phyloP scores from a whole-genome alignment of 2,113 vertebrate genomes.

The Fregata magnificens region DNA sequence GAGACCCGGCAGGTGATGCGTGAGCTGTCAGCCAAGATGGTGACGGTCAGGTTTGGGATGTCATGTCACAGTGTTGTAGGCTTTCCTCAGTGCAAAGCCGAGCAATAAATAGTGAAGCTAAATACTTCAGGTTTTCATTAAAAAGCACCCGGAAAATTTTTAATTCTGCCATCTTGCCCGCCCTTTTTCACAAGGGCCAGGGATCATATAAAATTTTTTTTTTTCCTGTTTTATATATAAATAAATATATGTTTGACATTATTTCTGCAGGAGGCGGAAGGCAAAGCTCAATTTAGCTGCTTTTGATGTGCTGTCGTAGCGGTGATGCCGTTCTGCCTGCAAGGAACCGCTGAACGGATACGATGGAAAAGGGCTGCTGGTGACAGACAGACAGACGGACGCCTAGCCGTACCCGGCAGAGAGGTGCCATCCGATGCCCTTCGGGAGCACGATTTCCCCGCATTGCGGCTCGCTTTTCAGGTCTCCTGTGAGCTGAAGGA shows the following conservation, averaged over 20 bases:
- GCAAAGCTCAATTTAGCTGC: not conserved
- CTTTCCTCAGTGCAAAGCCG: rapidly evolving
- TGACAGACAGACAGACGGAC: not conserved
- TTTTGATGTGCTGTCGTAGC: not conserved
- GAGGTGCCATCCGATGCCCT: not conserved
- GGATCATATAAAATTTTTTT: rapidly evolving
- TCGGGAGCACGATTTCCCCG: not conserved
- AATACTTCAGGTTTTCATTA: not conserved
- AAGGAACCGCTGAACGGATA: rapidly evolving
- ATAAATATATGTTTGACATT: rapidly evolving
- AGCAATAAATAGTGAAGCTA: not conserved
- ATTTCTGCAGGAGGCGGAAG: not conserved
- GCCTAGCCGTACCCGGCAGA: not conserved
- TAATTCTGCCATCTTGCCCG: not conserved
- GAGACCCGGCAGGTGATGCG: too few species aligned
- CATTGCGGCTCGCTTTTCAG: not conserved
- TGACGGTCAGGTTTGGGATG: not conserved
- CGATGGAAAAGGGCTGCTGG: not conserved
- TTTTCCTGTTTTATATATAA: not conserved
- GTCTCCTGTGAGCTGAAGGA: not conserved
- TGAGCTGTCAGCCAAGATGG: rapidly evolving
- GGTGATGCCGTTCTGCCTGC: rapidly evolving
- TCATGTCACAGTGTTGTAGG: rapidly evolving
- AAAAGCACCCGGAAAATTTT: not conserved
- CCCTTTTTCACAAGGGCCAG: not conserved